phyloP scores from a whole-genome alignment of 2,888 invertebrate genomes.

The Torymus texanus region DNA sequence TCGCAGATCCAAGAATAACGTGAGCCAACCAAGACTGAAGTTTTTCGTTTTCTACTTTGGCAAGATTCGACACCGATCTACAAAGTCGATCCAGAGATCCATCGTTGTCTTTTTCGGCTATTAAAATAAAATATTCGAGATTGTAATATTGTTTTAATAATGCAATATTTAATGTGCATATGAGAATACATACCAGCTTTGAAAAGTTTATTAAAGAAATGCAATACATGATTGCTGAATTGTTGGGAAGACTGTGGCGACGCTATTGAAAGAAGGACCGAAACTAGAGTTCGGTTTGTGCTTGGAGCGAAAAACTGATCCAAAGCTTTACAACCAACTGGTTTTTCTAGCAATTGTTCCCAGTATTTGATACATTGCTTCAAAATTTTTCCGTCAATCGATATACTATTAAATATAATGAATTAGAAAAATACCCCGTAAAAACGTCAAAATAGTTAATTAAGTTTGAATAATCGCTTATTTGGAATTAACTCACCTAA shows the following conservation, averaged over 20 bases:
- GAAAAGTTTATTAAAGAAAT: constrained; percentile 86
- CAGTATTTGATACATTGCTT: constrained; percentile 87
- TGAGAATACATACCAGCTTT: constrained; percentile 78
- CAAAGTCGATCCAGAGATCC: constrained; percentile 82
- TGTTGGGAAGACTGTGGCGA: constrained; percentile 82
- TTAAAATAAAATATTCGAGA: constrained; percentile 5
- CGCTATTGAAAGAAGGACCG: constrained; percentile 87
- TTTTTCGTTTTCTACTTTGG: constrained; percentile 80
- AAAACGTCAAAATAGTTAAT: background rate
- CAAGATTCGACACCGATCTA: constrained; percentile 81
- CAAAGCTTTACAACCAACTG: constrained; percentile 87
- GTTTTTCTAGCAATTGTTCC: constrained; percentile 89
- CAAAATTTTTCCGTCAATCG: constrained; percentile 80
- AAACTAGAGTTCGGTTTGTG: constrained; percentile 83
- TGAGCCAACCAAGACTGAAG: constrained; percentile 82
- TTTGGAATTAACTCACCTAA: constrained; percentile 65
- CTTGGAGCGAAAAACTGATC: constrained; percentile 86
- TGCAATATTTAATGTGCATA: constrained; percentile 57
- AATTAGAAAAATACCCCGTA: background rate
- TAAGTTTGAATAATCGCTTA: background rate
- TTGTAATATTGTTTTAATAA: background rate
- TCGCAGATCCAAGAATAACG: constrained; percentile 79
- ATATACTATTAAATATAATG: constrained; percentile 62
- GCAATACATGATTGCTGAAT: constrained; percentile 87
- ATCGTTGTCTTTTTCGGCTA: constrained; percentile 74